Base-by-base conservation (phyloP, 2,797 vertebrate genomes). In the Neosilurus mollespiculum region DNA sequence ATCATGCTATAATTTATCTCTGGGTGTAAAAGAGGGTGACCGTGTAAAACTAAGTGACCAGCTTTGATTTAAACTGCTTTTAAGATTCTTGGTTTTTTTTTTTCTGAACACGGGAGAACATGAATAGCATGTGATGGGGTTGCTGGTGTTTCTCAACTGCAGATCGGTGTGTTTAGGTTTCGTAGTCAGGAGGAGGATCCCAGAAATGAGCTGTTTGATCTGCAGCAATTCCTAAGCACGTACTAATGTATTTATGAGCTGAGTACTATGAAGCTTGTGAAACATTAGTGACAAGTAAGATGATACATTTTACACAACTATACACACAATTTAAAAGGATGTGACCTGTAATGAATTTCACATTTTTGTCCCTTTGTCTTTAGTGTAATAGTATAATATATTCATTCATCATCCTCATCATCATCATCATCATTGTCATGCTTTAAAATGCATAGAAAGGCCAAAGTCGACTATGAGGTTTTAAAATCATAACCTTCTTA, bases 51-150 rank as follows among this genome's bases (percentile, higher is more conserved):
- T 85, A 84, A 89, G 85, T 81, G 87, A 88, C 69, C 78, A 30
- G 65, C 77, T 87, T 86, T 89, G 90, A 91, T 91, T 90, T 90
- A 90, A 83, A 88, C 78, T 80, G 77, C 90, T 90, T 86, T 89
- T 89, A 88, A 90, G 86, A 86, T 72, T 66, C 84, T 83, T 69
- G 65, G 11, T 43, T 37, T 54, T 83, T 80, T 76, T 22, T 37
- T 18, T 37, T 24, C 15, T 12, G 10, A 24, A 30, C 71, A 18
- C 30, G 30, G 43, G 37, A 30, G 61, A 54, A 77, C 26, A 64
- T 1, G 43, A n/a, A 65, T 22, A 43, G 34, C 15, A 24, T 37
- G 15, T 43, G 59, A 16, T 76, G 54, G 65, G 80, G 80, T 73
- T 51, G 81, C 90, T 90, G 89, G 88, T 76, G 80, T 88, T 88